phyloP scores from a whole-genome alignment of 2,797 vertebrate species.

The Chaenodraco wilsoni region DNA sequence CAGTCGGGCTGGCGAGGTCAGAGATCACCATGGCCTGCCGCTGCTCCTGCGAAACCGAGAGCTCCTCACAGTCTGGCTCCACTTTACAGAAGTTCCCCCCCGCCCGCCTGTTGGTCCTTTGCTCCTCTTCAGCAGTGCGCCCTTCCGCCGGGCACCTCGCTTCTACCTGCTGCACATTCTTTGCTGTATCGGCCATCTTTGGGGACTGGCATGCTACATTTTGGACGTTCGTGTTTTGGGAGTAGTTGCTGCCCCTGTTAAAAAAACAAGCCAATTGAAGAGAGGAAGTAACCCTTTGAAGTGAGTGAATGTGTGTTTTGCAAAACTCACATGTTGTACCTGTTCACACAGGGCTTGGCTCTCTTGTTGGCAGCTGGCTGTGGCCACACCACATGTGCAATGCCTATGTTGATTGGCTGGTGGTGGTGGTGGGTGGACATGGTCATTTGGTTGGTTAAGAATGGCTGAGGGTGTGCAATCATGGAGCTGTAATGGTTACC shows the following conservation, averaged over 20 bases:
- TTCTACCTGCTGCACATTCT: slow-evolving; percentile 85
- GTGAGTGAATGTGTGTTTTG: background rate
- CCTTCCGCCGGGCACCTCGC: slow-evolving; percentile 81
- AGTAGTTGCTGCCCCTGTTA: slow-evolving; percentile 85
- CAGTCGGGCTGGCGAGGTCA: slow-evolving; percentile 89
- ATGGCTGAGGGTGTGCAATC: slow-evolving; percentile 94
- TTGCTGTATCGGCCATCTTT: slow-evolving; percentile 90
- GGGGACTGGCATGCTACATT: slow-evolving; percentile 91
- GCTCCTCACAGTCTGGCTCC: slow-evolving; percentile 82
- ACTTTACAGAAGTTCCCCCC: slow-evolving; percentile 84
- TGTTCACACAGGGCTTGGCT: slow-evolving; percentile 93
- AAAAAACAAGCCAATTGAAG: slow-evolving; percentile 17
- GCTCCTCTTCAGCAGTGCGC: slow-evolving; percentile 83
- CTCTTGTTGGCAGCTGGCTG: slow-evolving; percentile 93
- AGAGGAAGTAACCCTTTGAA: background rate
- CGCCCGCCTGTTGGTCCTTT: slow-evolving; percentile 68
- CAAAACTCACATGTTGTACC: slow-evolving; percentile 76
- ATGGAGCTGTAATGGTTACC: slow-evolving; percentile 94
- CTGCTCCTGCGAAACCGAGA: slow-evolving; percentile 84
- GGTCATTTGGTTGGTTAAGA: slow-evolving; percentile 96
- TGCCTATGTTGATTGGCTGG: slow-evolving; percentile 97
- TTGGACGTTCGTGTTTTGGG: slow-evolving; percentile 91
- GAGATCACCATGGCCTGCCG: slow-evolving; percentile 91
- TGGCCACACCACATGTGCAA: slow-evolving; percentile 98
- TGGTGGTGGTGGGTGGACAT: slow-evolving; percentile 95